Conservation (phyloP, 2,113 vertebrate genomes). For the Ia io region DNA sequence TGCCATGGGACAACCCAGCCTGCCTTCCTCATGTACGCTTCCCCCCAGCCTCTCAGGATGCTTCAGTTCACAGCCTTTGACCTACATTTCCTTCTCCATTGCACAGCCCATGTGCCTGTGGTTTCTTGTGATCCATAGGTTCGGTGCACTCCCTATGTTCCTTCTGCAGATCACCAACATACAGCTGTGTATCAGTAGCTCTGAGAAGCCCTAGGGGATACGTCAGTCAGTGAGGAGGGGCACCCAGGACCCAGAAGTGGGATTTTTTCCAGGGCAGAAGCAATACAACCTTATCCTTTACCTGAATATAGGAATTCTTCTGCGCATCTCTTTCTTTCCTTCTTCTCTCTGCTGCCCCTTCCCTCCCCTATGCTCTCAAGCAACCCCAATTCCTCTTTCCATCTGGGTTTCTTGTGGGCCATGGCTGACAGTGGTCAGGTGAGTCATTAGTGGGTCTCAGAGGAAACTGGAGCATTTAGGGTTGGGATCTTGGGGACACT, state of each 20-base stretch:
- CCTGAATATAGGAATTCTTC: neutral
- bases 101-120: neutral
- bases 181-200: neutral
- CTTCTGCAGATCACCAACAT: neutral
- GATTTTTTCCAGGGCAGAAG: neutral
- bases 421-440: neutral
- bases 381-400: neutral
- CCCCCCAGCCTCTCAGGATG: neutral
- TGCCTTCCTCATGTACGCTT: neutral
- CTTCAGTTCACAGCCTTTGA: neutral
- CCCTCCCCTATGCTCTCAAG: neutral
- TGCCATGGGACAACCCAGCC: neutral
- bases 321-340: neutral
- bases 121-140: neutral
- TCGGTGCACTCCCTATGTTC: fast-evolving
- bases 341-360: neutral
- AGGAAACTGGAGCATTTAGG: neutral
- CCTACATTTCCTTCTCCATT: neutral
- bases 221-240: neutral
- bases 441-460: neutral
- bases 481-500: neutral
- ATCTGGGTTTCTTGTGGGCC: neutral
- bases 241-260: neutral
- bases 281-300: neutral
- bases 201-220: neutral